Evolutionary conservation across 2,113 vertebrate species (phyloP).

Genomic region (Progne subis): DNA sequence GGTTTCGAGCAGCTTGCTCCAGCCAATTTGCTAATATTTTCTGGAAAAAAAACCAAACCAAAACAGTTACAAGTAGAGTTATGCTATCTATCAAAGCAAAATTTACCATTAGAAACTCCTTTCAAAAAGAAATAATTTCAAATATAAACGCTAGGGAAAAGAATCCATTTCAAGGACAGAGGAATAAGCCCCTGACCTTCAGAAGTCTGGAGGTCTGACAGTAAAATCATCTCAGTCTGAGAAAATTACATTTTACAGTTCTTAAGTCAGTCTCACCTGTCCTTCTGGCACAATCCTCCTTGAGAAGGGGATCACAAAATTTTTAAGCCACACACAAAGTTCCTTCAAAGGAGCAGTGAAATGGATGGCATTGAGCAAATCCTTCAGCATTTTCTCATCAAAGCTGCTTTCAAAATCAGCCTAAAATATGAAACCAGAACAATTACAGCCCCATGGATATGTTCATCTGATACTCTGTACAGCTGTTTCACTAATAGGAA

Average conservation of each 20-base stretch:
- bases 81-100: background rate
- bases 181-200: background rate
- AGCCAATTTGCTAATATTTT: conserved; percentile 90
- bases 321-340: conserved; percentile 88
- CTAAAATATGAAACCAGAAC: conserved; percentile 66
- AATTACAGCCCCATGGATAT: background rate
- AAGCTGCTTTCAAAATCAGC: conserved; percentile 85
- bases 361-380: conserved; percentile 82
- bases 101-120: background rate
- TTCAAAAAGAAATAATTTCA: background rate
- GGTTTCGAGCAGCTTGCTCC: conserved; percentile 87
- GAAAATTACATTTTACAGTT: background rate
- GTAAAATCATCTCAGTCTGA: background rate
- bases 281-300: conserved; percentile 82
- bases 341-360: conserved; percentile 78
- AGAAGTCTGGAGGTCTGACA: background rate
- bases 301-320: conserved; percentile 87
- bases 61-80: background rate
- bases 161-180: background rate
- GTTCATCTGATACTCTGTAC: background rate
- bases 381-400: conserved; percentile 80
- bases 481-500: background rate
- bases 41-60: conserved; percentile 62
- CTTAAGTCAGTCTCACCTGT: conserved; percentile 75
- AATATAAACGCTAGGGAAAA: background rate